A percentile compares a stretch with the other conserved stretches of the same genome.
These are phyloP conservation scores for Falco peregrinus DNA, from an alignment of 2,797 vertebrate genomes.

Conservation along the genomic window DNA sequence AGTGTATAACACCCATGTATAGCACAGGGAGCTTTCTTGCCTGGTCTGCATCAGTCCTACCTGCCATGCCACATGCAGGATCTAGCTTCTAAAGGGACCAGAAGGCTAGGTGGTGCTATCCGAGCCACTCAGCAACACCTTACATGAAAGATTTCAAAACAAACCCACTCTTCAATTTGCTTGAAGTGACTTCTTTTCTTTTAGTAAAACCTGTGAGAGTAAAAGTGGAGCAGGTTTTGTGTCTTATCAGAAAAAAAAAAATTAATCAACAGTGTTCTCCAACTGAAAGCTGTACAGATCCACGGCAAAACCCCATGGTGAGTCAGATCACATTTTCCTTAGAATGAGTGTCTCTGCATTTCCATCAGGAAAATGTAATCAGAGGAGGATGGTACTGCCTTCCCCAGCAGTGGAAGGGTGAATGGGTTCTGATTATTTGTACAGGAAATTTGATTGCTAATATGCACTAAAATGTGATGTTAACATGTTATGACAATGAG, in stretches of 20 bases:
- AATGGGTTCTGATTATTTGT: background rate
- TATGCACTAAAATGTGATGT: background rate
- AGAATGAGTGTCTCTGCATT: background rate
- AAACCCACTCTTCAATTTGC: background rate
- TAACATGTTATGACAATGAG: constrained; percentile 15
- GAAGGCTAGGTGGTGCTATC: background rate
- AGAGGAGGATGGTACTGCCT: background rate
- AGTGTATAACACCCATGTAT: too few species aligned
- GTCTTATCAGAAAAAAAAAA: background rate
- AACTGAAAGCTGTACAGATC: background rate
- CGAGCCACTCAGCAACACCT: background rate
- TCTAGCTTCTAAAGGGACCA: background rate
- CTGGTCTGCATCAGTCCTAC: background rate
- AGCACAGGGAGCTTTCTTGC: background rate
- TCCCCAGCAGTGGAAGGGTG: background rate
- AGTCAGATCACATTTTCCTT: background rate
- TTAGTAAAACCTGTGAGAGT: background rate
- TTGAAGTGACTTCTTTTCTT: background rate
- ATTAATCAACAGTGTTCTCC: background rate
- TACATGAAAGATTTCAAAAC: background rate
- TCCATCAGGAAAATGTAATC: background rate
- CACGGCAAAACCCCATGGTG: background rate
- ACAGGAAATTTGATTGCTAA: background rate
- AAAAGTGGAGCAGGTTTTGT: background rate
- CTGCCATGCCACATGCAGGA: rapidly evolving